Base-by-base conservation (phyloP, 1,140 invertebrate genomes). In the Psilanteris sp. region DNA sequence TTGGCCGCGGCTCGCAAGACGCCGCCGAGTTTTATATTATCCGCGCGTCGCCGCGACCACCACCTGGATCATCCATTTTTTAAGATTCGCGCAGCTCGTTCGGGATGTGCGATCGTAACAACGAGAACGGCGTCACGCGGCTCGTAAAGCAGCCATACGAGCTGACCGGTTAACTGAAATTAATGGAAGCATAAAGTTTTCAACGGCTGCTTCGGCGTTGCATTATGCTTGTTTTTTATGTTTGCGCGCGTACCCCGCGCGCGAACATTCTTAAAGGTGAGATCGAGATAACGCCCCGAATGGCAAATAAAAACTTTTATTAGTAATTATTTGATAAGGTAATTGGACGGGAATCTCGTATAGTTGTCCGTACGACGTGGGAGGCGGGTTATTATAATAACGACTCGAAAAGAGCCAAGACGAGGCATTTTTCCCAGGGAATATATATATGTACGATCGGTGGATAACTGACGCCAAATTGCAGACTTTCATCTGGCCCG, bases 111-210 rank as follows among this genome's bases (percentile, higher is more conserved):
- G 31, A 29, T 50, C 44, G 44, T 41, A 44, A 50, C 57, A 50
- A 8, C 34, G 26, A 27, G 27, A n/a, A n/a, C 66, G 74, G 46
- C 71, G 77, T 73, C 73, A 72, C 41, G 29, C 36, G 46, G 74
- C 80, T 84, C 81, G 80, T 81, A 84, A 83, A 81, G 71, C 67
- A 79, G 67, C 73, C 59, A 37, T 54, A 50, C 46, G 48, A 76
- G 79, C 67, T 73, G 68, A 76, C 70, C 77, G 36, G 78, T 79
- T 81, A 82, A 81, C 81, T 79, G 72, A 82, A 82, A 83, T 82
- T 83, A 84, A 82, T 82, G 79, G 78, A 75, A 75, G 78, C 77
- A 81, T 84, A 79, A 81, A 82, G 57, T 83, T 82, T 84, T 84
- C 80, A 83, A 43, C 77, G 73, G 16, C 37, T 74, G 68, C 68